Conservation (phyloP, 2,113 vertebrate species). For the Atlantisia rogersi region DNA sequence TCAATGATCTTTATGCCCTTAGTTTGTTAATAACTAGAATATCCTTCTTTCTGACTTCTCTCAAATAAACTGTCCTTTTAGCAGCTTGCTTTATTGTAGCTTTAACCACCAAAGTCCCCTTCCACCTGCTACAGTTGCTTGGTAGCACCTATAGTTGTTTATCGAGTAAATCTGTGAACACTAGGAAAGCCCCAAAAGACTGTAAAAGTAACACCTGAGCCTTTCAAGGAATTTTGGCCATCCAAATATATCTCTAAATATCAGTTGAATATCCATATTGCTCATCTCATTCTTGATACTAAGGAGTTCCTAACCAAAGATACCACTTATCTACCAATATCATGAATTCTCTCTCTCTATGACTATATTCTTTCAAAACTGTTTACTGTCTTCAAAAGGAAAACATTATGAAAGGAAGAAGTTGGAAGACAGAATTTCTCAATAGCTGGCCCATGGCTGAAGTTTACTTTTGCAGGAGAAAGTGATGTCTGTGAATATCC, state of each 20-base stretch:
- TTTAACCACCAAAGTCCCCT: neutral
- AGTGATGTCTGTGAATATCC: neutral
- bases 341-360: neutral
- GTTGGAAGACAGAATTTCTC: neutral
- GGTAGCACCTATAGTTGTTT: neutral
- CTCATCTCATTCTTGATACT: neutral
- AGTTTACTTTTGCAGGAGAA: neutral
- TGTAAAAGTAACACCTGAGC: neutral
- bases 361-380: neutral
- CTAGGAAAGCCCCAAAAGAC: neutral
- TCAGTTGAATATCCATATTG: neutral
- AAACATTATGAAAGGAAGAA: neutral
- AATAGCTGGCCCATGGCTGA: neutral
- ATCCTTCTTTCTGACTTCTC: neutral
- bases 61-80: neutral
- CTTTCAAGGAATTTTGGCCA: neutral
- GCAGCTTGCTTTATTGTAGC: neutral
- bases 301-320: neutral
- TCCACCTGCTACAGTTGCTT: neutral
- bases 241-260: neutral
- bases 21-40: neutral
- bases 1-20: neutral
- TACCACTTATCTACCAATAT: neutral
- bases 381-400: neutral
- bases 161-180: neutral